Percentiles rank a stretch among this genome's conserved stretches.
Evolutionary conservation across 2,113 vertebrate species (phyloP).

Genomic region (Circaetus gallicus): DNA sequence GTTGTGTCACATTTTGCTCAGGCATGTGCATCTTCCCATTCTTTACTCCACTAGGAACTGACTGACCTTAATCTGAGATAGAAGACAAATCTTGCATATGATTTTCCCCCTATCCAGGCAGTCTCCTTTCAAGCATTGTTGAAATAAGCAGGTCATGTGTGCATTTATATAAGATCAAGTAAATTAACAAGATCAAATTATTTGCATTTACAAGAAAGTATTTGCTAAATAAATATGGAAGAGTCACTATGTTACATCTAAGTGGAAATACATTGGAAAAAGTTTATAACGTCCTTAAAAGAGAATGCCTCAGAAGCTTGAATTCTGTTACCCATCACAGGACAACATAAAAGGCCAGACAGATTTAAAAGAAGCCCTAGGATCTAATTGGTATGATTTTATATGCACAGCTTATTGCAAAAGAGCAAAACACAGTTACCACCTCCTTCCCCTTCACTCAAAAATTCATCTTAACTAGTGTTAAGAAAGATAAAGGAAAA

Average conservation of each 20-base stretch:
- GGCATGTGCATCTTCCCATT: neutral
- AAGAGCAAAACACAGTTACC: neutral
- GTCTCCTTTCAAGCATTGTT: neutral
- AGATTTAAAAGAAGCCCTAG: neutral
- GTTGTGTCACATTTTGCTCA: neutral
- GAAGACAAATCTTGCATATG: neutral
- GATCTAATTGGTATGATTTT: neutral
- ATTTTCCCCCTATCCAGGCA: neutral
- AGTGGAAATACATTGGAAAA: neutral
- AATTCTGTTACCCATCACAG: neutral
- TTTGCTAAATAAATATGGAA: neutral
- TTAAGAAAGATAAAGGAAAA: neutral
- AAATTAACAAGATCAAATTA: neutral
- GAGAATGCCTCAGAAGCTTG: neutral
- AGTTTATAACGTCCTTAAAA: neutral
- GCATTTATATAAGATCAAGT: neutral
- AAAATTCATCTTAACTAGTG: neutral
- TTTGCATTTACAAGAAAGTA: neutral
- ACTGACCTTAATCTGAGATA: neutral
- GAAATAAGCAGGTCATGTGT: neutral
- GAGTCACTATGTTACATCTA: neutral
- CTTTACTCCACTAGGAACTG: neutral
- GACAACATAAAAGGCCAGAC: neutral
- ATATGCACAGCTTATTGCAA: neutral
- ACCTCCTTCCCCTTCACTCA: conserved; percentile 22